Base-by-base conservation (phyloP, 2,888 invertebrate genomes). In the Drosophila subsilvestris region DNA sequence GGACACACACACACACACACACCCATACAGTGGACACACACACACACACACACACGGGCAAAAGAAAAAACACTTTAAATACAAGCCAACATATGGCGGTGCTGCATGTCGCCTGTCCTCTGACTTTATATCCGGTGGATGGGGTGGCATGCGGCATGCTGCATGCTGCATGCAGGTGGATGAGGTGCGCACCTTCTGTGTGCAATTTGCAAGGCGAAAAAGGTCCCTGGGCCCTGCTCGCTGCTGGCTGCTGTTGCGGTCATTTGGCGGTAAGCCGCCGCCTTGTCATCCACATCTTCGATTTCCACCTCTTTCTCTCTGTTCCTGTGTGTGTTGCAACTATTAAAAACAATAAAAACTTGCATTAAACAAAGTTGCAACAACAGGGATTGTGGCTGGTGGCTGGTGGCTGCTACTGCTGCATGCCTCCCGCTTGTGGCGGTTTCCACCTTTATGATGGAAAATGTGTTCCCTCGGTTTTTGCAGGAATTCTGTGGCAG, bases 251-350 rank as follows among this genome's bases (percentile, higher is more conserved):
- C 63, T 29, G 86, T 63, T 83, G 88, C 59, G 85, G 88, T 86
- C 88, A 75, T 83, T 88, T 79, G 83, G 79, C 78, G 88, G 85
- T 85, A 80, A 76, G 80, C 85, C 85, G 56, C 75, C 80, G 56
- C 75, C 80, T 85, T 76, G 80, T 70, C 70, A 84, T 75, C 77
- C 68, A 68, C 78, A 83, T 86, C 82, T 82, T 86, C 86, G 84
- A 82, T 86, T 86, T 76, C 55, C 37, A 65, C 63, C 50, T 49
- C 1, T 6, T 6, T 5, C 32, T 32, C 4, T 32, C 1, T 32
- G 12, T 32, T 3, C 0, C 6, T 27, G 10, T 32, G 12, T 32
- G 32, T 32, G 32, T 32, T 32, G 32, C 43, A 60, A 67, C 80
- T 80, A 80, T 82, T 82, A 32, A 32, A 86, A 86, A 86, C 76